Percentiles rank a stretch among this genome's conserved stretches.
Conservation (phyloP, 2,797 vertebrate species). For the Echiichthys vipera region DNA sequence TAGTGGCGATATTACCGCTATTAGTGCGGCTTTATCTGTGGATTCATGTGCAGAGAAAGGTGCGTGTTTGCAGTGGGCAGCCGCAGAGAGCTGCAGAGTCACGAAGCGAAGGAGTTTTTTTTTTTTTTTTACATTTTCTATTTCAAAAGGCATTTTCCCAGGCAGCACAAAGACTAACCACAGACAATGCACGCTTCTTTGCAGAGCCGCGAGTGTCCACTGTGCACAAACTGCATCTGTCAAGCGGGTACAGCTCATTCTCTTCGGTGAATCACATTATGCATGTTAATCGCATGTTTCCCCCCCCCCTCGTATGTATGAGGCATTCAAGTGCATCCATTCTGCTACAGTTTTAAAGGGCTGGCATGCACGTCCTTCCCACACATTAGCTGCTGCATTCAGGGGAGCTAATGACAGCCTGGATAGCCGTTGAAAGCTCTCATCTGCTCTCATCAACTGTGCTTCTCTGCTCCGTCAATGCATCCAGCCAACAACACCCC, state of each 20-base stretch:
- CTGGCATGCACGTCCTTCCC: constrained; percentile 63
- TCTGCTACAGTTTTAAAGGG: constrained; percentile 16
- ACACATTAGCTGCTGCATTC: constrained; percentile 67
- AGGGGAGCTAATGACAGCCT: constrained; percentile 42
- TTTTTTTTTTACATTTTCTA: constrained; percentile 1
- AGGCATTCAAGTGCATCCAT: constrained; percentile 28
- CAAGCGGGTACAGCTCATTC: not conserved
- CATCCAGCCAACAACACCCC: not conserved
- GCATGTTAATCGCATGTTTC: not conserved
- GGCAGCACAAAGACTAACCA: not conserved
- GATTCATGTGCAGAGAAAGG: not conserved
- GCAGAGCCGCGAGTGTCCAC: not conserved
- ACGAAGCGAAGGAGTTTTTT: constrained; percentile 48
- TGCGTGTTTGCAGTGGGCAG: constrained; percentile 10
- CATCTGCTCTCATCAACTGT: constrained; percentile 34
- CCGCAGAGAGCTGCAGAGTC: constrained; percentile 53
- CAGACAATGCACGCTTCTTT: constrained; percentile 13
- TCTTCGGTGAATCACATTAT: not conserved
- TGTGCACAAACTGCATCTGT: not conserved
- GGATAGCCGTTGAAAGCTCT: constrained; percentile 29
- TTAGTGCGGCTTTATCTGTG: not conserved
- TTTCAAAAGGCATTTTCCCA: constrained; percentile 33
- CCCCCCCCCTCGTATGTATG: not conserved
- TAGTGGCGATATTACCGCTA: constrained; percentile 51
- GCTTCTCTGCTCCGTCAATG: constrained; percentile 19